These are phyloP conservation scores for Okamejei kenojei DNA, from an alignment of 2,797 vertebrate species.

Conservation along the genomic window DNA sequence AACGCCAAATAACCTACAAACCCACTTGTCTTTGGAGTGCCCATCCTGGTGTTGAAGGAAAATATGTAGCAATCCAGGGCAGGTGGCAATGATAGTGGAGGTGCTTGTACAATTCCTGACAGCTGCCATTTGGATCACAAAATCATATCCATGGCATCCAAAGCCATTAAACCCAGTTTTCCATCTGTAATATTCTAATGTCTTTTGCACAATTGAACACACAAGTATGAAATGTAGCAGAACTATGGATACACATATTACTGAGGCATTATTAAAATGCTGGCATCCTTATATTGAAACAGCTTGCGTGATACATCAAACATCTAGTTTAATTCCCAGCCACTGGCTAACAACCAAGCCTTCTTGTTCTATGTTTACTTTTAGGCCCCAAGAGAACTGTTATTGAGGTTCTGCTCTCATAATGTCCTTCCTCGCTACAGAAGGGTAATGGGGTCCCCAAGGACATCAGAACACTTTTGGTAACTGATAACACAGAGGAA, in stretches of 20 bases:
- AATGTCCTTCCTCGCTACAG: slow-evolving; percentile 20
- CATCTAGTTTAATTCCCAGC: slow-evolving; percentile 16
- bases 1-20: no score
- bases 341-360: background rate
- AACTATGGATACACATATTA: background rate
- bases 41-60: no score
- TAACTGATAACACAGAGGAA: background rate
- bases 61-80: no score
- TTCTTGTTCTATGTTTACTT: background rate
- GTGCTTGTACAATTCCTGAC: no score
- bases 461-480: background rate
- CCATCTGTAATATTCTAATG: background rate
- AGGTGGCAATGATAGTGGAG: no score
- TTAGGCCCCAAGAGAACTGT: background rate
- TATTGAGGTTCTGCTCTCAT: background rate
- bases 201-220: background rate
- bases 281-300: background rate
- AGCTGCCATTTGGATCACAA: no score
- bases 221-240: background rate
- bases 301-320: background rate
- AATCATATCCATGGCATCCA: no score
- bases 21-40: no score
- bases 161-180: no score
- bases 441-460: background rate
- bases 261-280: background rate